Conservation (phyloP, 2,888 invertebrate genomes). For the Ethmia dodecea region DNA sequence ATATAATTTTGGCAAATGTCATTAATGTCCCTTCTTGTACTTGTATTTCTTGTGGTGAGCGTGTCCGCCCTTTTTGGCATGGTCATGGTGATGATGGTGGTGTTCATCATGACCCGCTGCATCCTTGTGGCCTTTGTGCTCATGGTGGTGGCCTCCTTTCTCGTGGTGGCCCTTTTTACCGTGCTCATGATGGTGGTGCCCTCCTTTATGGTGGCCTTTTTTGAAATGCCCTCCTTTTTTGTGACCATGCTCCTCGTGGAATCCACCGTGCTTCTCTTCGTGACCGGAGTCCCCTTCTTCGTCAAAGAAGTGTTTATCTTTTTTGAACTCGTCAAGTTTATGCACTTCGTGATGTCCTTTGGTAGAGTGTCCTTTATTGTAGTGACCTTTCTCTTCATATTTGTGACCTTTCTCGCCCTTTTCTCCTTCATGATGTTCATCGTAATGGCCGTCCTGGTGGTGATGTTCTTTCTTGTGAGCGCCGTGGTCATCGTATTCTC, state of each 20-base stretch:
- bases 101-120: conserved; percentile 87
- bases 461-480: conserved; percentile 81
- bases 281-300: conserved; percentile 90
- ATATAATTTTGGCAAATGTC: not conserved
- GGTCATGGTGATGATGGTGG: conserved; percentile 84
- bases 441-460: conserved; percentile 81
- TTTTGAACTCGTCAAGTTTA: conserved; percentile 90
- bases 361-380: conserved; percentile 90
- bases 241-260: conserved; percentile 87
- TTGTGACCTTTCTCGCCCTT: conserved; percentile 83
- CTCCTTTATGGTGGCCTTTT: conserved; percentile 88
- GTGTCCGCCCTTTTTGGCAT: conserved; percentile 88
- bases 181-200: conserved; percentile 85
- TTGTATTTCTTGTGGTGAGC: conserved; percentile 89
- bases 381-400: conserved; percentile 83
- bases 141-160: conserved; percentile 88
- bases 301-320: conserved; percentile 91
- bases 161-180: conserved; percentile 89
- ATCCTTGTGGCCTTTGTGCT: conserved; percentile 88
- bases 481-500: conserved; percentile 79
- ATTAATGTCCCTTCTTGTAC: conserved; percentile 74
- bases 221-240: conserved; percentile 90
- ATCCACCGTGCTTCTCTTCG: conserved; percentile 88
- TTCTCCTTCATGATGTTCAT: conserved; percentile 80
- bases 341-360: conserved; percentile 92